Base-by-base conservation (phyloP, 2,797 vertebrate species). In the Betta splendens region DNA sequence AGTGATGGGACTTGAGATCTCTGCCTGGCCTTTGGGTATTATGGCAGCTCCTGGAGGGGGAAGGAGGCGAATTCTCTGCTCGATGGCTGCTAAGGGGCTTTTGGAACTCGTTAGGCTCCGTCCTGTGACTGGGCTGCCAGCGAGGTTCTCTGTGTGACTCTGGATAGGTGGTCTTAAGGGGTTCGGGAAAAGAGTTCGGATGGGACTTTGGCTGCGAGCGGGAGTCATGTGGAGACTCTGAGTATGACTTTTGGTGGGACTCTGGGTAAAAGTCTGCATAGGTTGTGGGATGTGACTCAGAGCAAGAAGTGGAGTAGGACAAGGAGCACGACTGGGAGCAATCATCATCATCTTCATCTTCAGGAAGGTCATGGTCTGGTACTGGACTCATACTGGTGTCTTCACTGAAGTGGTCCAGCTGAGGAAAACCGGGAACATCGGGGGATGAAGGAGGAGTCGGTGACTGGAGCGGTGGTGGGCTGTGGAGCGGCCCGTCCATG, bases 281-380 rank as follows among this genome's bases (percentile, higher is more conserved):
- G 75, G 94, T 94, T 84, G 96, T 94, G 0, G 94, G 92, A 47
- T 96, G 95, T 16, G 94, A 93, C 3, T 94, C 93, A 22, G 79
- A 64, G 61, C 70, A 64, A 18, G 85, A 74, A 5, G 74, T 82
- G 22, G 80, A 68, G 31, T 57, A 73, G 8, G 80, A 83, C 56
- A 70, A 69, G 0, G 84, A 86, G 38, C 79, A 82, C 0, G 83
- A 87, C 13, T 86, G 85, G 9, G 80, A 85, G 58, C 64, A 80
- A 13, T 84, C 82, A 6, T 84, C 82, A 6, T 89, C 85, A 1
- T 85, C 85, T 1, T 82, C 85, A 5, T 86, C 78, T 29, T 85
- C 87, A 3, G 84, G 85, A 2, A 76, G 59, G 49, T 89, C 78
- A 1, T 79, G 68, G 77, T 83, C 77, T 0, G 81, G 87, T n/a